Percentiles rank a stretch among this genome's conserved stretches.
These are phyloP conservation scores for Volucella bombylans DNA, from an alignment of 2,888 invertebrate genomes.

Conservation along the genomic window DNA sequence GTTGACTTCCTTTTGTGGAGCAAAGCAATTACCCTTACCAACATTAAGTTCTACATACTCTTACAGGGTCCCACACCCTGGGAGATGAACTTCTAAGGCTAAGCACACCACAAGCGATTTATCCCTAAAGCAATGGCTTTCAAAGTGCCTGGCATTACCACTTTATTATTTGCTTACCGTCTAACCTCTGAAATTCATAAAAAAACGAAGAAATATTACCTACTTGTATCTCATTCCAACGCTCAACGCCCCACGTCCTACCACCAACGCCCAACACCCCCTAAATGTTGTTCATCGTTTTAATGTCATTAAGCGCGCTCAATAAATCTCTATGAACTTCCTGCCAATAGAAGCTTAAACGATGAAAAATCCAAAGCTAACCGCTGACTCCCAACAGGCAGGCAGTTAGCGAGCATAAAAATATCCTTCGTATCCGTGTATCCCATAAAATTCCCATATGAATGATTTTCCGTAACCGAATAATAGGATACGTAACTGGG, in stretches of 20 bases:
- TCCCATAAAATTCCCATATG: constrained; percentile 50
- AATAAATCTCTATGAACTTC: constrained; percentile 58
- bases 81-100: no score
- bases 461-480: constrained; percentile 56
- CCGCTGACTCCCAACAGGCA: constrained; percentile 1
- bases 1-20: no score
- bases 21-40: no score
- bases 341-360: constrained; percentile 19
- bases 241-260: constrained; percentile 7
- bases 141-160: no score
- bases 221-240: background rate
- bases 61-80: no score
- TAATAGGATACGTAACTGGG: constrained; percentile 48
- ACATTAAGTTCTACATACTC: no score
- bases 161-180: no score
- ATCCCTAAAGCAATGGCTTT: no score
- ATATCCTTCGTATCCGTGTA: constrained; percentile 15
- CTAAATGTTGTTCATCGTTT: background rate
- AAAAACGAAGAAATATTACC: background rate
- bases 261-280: background rate
- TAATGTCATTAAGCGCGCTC: constrained; percentile 50
- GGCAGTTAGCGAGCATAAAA: constrained; percentile 16
- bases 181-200: no score
- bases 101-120: no score
- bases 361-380: background rate